Conservation (phyloP, 2,113 vertebrate species). For the Murina feae region DNA sequence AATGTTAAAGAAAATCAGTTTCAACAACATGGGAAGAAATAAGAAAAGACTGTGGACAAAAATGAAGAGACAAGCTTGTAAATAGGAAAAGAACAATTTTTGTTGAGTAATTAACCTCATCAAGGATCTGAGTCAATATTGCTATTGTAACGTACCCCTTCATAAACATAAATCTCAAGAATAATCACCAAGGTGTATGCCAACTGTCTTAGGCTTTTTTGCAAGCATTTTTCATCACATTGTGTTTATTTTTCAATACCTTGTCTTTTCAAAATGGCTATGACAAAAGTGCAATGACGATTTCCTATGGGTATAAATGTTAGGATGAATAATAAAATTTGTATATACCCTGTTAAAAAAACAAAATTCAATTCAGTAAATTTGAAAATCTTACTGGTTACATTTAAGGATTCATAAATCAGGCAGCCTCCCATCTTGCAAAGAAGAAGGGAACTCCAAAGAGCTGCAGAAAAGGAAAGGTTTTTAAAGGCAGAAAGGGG, state of each 20-base stretch:
- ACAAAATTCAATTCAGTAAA: neutral
- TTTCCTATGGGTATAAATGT: neutral
- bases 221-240: neutral
- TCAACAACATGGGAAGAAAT: conserved; percentile 60
- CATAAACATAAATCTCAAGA: neutral
- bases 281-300: neutral
- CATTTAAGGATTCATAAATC: neutral
- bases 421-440: neutral
- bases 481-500: neutral
- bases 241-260: neutral
- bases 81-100: conserved; percentile 35
- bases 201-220: neutral
- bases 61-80: conserved; percentile 42
- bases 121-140: neutral
- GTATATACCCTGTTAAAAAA: neutral
- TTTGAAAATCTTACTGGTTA: neutral
- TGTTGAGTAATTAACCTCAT: conserved; percentile 51
- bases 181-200: neutral
- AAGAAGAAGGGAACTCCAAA: neutral
- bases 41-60: conserved; percentile 45
- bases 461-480: neutral
- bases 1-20: conserved; percentile 76
- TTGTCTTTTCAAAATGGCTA: neutral
- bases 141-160: conserved; percentile 24
- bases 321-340: neutral